phyloP scores from a whole-genome alignment of 1,140 invertebrate genomes.

The Zaprionus taronus region DNA sequence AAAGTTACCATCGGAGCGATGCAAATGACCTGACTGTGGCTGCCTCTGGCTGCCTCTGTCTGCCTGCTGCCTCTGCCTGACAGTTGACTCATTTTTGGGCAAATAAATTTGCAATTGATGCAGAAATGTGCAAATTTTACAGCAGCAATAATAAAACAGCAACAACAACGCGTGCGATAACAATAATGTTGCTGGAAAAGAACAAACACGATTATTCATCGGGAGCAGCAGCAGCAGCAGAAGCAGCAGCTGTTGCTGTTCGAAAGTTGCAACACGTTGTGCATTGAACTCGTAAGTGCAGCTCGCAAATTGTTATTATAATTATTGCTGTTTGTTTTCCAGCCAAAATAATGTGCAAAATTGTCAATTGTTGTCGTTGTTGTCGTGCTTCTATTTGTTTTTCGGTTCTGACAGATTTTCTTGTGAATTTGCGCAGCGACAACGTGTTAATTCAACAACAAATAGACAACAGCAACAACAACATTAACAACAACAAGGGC shows the following conservation, averaged over 20 bases:
- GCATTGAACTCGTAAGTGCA: constrained; percentile 46
- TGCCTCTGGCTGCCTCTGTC: not conserved
- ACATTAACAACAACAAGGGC: constrained; percentile 54
- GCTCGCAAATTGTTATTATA: constrained; percentile 33
- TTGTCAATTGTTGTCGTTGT: constrained; percentile 5
- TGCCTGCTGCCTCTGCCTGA: not conserved
- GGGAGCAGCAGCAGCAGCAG: constrained; percentile 19
- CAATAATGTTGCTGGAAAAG: constrained; percentile 37
- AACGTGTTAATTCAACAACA: constrained; percentile 74
- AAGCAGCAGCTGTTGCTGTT: constrained; percentile 24
- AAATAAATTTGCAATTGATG: constrained; percentile 72
- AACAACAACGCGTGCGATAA: constrained; percentile 28
- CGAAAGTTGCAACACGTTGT: constrained; percentile 37
- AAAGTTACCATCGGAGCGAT: constrained; percentile 55
- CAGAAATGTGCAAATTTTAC: constrained; percentile 77
- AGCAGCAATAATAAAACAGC: constrained; percentile 28
- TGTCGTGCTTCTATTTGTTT: constrained; percentile 33
- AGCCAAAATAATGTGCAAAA: constrained; percentile 17
- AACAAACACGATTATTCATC: constrained; percentile 48
- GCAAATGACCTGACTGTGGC: constrained; percentile 45
- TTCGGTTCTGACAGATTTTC: constrained; percentile 33
- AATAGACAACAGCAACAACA: constrained; percentile 59
- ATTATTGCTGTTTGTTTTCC: constrained; percentile 17
- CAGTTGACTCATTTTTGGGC: constrained; percentile 48
- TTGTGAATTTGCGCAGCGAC: constrained; percentile 59